Percentiles rank a stretch among this genome's conserved stretches.
Evolutionary conservation across 2,888 invertebrate genomes (phyloP).

Genomic region (Rhagophthalmus giganteus): DNA sequence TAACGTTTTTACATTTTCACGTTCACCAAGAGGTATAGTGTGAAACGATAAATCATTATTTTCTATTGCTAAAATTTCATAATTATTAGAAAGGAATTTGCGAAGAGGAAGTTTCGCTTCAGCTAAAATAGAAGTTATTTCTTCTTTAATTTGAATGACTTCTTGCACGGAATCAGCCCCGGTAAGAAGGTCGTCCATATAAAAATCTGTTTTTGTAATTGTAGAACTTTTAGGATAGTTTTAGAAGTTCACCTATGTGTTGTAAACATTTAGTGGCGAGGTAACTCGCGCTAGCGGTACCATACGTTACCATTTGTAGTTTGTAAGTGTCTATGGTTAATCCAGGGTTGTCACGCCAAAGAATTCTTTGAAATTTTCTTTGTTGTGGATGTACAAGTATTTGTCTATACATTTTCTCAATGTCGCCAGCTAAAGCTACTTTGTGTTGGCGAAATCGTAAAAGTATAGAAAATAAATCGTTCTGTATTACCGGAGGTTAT

Average conservation of each 20-base stretch:
- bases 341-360: background rate
- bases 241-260: background rate
- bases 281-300: background rate
- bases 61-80: background rate
- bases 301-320: background rate
- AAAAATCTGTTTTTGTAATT: background rate
- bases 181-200: background rate
- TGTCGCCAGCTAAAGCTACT: background rate
- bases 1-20: background rate
- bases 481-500: background rate
- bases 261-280: background rate
- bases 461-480: background rate
- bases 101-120: background rate
- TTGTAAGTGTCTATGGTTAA: background rate
- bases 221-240: background rate
- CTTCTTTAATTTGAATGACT: background rate
- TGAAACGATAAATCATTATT: background rate
- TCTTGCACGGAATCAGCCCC: background rate
- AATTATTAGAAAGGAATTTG: background rate
- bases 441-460: background rate
- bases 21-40: background rate
- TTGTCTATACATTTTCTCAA: background rate
- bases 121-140: background rate
- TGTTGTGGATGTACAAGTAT: background rate
- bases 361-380: background rate